These are phyloP conservation scores for Drosophila diplacantha DNA, from an alignment of 2,888 invertebrate species.

Conservation along the genomic window DNA sequence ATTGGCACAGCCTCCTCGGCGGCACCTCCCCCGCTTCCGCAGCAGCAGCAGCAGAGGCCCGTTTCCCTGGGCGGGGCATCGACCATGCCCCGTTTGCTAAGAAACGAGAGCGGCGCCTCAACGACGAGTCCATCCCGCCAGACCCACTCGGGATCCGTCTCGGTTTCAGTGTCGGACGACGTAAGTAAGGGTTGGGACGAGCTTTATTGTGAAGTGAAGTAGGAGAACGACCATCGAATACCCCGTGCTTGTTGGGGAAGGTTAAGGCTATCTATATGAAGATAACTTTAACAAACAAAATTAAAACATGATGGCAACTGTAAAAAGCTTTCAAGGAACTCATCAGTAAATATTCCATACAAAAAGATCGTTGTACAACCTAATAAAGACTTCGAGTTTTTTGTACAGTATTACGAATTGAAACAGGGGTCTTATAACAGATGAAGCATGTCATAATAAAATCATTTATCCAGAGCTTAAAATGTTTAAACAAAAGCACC, in stretches of 20 bases:
- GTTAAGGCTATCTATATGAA: not conserved
- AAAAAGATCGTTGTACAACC: no score
- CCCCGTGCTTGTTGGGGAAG: not conserved
- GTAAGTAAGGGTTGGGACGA: conserved; percentile 60
- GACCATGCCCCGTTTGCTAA: conserved; percentile 57
- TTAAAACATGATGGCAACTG: no score
- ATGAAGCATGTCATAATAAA: no score
- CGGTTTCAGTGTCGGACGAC: conserved; percentile 69
- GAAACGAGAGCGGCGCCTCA: conserved; percentile 64
- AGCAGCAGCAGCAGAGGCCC: conserved; percentile 29
- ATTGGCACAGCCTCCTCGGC: conserved; percentile 3
- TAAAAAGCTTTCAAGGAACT: no score
- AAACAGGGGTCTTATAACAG: no score
- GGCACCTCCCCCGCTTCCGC: conserved; percentile 3
- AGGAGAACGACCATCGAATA: not conserved
- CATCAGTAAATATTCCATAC: no score
- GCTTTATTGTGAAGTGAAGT: not conserved
- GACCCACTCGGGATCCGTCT: conserved; percentile 56
- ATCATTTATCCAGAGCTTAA: no score
- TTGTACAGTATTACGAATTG: no score
- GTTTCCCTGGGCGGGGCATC: conserved; percentile 47
- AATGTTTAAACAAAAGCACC: no score
- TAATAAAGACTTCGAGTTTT: no score
- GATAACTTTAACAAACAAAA: no score
- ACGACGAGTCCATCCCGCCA: conserved; percentile 64